phyloP scores from a whole-genome alignment of 2,797 vertebrate genomes.

The Myotis myotis region DNA sequence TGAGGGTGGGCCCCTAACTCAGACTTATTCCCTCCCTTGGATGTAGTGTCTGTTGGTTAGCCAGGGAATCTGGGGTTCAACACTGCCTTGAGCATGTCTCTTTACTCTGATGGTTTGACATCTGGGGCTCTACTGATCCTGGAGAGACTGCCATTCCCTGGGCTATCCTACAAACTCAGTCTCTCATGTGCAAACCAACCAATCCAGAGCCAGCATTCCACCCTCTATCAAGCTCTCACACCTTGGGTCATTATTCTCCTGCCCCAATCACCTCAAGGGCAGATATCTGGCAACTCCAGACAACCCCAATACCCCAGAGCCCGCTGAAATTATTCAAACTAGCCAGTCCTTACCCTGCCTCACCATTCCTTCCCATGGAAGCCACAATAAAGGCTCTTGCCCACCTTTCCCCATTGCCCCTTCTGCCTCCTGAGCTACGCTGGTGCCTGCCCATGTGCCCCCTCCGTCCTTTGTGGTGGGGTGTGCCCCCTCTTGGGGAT shows the following conservation, averaged over 20 bases:
- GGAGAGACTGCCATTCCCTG: neutral
- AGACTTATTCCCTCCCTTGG: neutral
- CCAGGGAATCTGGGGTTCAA: neutral
- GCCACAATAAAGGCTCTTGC: neutral
- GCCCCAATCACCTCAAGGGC: neutral
- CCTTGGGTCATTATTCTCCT: neutral
- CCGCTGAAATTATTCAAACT: neutral
- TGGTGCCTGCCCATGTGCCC: neutral
- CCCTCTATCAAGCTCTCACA: neutral
- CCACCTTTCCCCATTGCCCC: neutral
- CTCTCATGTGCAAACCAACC: neutral
- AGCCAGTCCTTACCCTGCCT: neutral
- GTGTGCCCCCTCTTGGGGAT: neutral
- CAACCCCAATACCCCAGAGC: neutral
- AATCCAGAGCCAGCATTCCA: neutral
- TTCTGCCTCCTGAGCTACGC: neutral
- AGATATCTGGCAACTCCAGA: neutral
- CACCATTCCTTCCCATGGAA: neutral
- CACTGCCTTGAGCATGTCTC: neutral
- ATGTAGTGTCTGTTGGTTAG: neutral
- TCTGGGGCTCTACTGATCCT: neutral
- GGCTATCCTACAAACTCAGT: neutral
- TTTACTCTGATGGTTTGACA: neutral
- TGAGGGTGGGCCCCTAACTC: neutral
- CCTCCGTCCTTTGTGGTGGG: neutral